Percentiles rank a stretch among this genome's conserved stretches.
Evolutionary conservation across 2,888 invertebrate genomes (phyloP).

Genomic region (Oconnorella tubifera): DNA sequence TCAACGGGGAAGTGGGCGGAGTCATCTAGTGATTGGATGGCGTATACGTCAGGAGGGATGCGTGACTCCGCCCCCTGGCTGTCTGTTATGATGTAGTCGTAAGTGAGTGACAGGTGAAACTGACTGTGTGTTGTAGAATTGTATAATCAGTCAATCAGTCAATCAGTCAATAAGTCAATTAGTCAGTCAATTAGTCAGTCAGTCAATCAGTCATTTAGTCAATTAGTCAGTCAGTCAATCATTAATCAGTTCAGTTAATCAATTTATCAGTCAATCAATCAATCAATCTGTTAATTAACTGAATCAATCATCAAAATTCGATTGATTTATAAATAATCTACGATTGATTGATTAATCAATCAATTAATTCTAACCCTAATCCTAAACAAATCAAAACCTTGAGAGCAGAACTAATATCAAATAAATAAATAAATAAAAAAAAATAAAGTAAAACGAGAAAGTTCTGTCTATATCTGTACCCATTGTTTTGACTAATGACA

Average conservation of each 20-base stretch:
- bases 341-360: no score
- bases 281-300: no score
- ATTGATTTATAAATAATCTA: no score
- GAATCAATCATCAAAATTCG: no score
- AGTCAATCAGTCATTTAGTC: no score
- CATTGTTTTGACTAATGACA: neutral
- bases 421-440: neutral
- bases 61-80: neutral
- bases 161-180: no score
- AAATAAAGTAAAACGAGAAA: neutral
- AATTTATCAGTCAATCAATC: no score
- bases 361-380: no score
- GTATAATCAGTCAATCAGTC: neutral
- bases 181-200: no score
- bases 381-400: no score
- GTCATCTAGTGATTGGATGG: neutral
- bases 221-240: no score
- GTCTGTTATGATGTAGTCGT: conserved; percentile 15
- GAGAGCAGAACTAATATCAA: neutral
- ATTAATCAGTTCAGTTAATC: no score
- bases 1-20: neutral
- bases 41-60: conserved; percentile 2
- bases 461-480: neutral
- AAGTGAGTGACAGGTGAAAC: conserved; percentile 7
- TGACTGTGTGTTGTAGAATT: conserved; percentile 1